Evolutionary conservation across 2,888 invertebrate species (phyloP).

Genomic region (Drosophila meridiana): DNA sequence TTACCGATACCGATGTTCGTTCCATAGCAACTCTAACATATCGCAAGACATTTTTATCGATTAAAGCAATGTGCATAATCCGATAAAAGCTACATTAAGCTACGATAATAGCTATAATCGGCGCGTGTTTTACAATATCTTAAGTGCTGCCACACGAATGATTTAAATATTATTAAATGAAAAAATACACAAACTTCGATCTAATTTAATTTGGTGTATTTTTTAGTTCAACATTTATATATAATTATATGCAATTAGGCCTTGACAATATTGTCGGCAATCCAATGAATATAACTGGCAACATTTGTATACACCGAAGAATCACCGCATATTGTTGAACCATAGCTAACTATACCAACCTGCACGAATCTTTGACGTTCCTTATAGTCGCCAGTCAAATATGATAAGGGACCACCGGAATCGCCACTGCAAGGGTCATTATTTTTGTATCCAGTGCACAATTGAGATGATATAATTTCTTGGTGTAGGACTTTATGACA

Average conservation of each 20-base stretch:
- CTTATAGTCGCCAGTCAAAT: not conserved
- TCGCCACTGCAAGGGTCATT: constrained; percentile 33
- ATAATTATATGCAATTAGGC: too few relatives aligned
- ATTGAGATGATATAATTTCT: not conserved
- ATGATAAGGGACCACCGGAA: constrained; percentile 35
- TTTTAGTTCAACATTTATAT: too few relatives aligned
- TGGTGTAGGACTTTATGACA: not conserved
- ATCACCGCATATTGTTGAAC: rapidly evolving
- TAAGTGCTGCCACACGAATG: too few relatives aligned
- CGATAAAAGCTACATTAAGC: not conserved
- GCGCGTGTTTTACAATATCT: not conserved
- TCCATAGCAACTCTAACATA: not conserved
- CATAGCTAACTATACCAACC: constrained; percentile 42
- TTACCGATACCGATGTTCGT: constrained; percentile 5
- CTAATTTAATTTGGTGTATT: too few relatives aligned
- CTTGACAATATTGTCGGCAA: constrained; percentile 29
- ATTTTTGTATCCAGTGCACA: constrained; percentile 30
- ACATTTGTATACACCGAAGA: constrained; percentile 45
- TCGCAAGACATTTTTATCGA: not conserved
- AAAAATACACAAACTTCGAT: too few relatives aligned
- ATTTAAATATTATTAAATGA: too few relatives aligned
- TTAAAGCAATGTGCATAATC: not conserved
- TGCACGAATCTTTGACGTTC: constrained; percentile 4
- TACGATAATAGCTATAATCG: not conserved
- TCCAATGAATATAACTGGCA: constrained; percentile 29